Percentiles rank a stretch among this genome's conserved stretches.
Evolutionary conservation across 1,140 invertebrate genomes (phyloP).

Genomic region (Drosophila parvula): DNA sequence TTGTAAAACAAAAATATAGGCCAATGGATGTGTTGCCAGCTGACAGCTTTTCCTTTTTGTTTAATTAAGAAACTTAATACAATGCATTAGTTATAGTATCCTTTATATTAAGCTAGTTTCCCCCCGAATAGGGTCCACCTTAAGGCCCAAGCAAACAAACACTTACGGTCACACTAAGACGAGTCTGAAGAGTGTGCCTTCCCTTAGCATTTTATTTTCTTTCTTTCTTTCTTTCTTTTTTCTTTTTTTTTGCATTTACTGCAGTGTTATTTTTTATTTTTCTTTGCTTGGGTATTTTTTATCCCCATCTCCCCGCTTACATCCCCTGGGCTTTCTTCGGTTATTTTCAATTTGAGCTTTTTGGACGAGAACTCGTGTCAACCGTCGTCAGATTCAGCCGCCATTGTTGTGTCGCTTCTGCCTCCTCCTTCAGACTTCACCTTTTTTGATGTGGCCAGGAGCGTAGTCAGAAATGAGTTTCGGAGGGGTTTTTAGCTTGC

Average conservation of each 20-base stretch:
- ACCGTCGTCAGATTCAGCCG: constrained; percentile 70
- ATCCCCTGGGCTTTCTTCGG: constrained; percentile 15
- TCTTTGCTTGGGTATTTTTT: constrained; percentile 10
- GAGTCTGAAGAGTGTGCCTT: not conserved
- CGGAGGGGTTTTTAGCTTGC: not conserved
- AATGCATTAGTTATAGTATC: not conserved
- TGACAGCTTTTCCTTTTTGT: too few relatives aligned
- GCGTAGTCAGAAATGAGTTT: not conserved
- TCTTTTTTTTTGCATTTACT: constrained; percentile 6
- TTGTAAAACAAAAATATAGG: not conserved
- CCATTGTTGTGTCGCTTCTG: constrained; percentile 56
- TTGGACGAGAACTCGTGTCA: constrained; percentile 62
- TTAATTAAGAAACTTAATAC: not conserved
- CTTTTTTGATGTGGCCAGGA: not conserved
- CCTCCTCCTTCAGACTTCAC: constrained; percentile 2
- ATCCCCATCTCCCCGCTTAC: constrained; percentile 6
- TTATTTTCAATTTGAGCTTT: constrained; percentile 66
- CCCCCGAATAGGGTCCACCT: not conserved
- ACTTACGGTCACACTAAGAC: constrained; percentile 8
- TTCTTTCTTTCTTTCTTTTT: not conserved
- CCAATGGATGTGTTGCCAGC: not conserved
- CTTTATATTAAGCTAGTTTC: not conserved
- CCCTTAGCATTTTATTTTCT: not conserved
- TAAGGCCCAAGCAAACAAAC: not conserved
- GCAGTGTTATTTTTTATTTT: constrained; percentile 19